These are phyloP conservation scores for Drosophila baimaii DNA, from an alignment of 1,140 invertebrate genomes.

Conservation along the genomic window DNA sequence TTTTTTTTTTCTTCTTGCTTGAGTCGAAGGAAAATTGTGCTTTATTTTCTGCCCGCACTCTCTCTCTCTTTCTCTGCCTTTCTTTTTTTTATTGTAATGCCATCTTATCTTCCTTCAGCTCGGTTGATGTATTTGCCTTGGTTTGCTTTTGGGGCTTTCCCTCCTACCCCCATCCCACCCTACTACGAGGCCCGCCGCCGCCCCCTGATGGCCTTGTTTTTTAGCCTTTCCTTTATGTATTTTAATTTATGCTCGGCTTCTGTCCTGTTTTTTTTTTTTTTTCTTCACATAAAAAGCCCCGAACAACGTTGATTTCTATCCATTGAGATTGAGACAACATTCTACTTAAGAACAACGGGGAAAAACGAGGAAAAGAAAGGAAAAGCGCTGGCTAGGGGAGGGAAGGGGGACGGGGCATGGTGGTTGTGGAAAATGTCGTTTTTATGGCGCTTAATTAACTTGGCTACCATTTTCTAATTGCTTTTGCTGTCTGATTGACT, in stretches of 20 bases:
- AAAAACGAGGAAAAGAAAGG: conserved; percentile 11
- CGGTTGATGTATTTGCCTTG: conserved; percentile 68
- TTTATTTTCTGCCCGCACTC: conserved; percentile 21
- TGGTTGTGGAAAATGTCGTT: conserved; percentile 61
- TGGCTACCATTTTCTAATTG: conserved; percentile 78
- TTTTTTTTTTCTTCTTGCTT: conserved; percentile 3
- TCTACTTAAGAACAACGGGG: conserved; percentile 61
- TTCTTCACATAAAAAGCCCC: conserved; percentile 32
- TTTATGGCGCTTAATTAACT: conserved; percentile 82
- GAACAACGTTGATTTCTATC: conserved; percentile 74
- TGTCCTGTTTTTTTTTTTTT: conserved; percentile 32
- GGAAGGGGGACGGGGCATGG: background rate
- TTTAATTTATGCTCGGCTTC: conserved; percentile 75
- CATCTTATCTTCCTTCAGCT: conserved; percentile 63
- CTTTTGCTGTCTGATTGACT: conserved; percentile 74
- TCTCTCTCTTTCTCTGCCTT: conserved; percentile 20
- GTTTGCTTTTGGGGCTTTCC: conserved; percentile 25
- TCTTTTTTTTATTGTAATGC: conserved; percentile 76
- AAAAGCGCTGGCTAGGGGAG: background rate
- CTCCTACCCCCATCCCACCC: background rate
- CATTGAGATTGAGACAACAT: conserved; percentile 76
- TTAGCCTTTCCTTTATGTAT: conserved; percentile 78
- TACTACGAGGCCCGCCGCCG: too few species aligned
- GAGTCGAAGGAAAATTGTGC: conserved; percentile 21
- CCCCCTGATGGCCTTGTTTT: conserved; percentile 63